Base-by-base conservation (phyloP, 2,888 invertebrate species). In the Coecobrya sp. region DNA sequence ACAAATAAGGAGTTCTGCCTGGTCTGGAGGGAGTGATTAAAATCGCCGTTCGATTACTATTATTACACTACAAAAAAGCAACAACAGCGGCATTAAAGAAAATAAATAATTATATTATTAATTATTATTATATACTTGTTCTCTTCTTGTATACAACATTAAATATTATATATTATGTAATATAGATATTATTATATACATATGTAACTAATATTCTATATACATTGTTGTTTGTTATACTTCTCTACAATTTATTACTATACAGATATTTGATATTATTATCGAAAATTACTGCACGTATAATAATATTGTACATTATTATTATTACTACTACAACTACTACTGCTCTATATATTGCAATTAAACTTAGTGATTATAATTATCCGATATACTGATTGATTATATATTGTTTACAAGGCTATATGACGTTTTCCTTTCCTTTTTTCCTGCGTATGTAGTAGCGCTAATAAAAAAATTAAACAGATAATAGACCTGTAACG, bases 171-270 rank as follows among this genome's bases (percentile, higher is more conserved):
- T 22, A 62, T 22, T 19, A 22, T 22, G 19, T 8, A 62, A 62
- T 62, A 62, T 19, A 16, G 1, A 52, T 52, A 52, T 52, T 36
- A 11, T n/a, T 16, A 52, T 62, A 62, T 19, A 16, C 2, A 62
- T 62, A 62, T 62, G 16, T 19, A 22, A 62, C n/a, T 19, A 22
- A 19, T 62, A 62, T 62, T 62, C 59, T 62, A 62, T 62, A 62
- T 62, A 62, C 70, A 70, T 70, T 70, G 70, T 70, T 70, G 36
- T 70, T 70, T 70, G 70, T 70, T 70, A 70, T 70, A 70, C 70
- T 30, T 70, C 27, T 70, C 30, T 70, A 70, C 27, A 70, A 70
- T 25, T 30, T 70, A 70, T 70, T 52, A 52, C 11, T 36, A n/a
- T n/a, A 36, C 36, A 36, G 36, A 36, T 36, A 36, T 36, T 36